Evolutionary conservation across 2,888 invertebrate genomes (phyloP), one percentile per base, ranked within the genome.

Genomic region (Cephus sareptanus): DNA sequence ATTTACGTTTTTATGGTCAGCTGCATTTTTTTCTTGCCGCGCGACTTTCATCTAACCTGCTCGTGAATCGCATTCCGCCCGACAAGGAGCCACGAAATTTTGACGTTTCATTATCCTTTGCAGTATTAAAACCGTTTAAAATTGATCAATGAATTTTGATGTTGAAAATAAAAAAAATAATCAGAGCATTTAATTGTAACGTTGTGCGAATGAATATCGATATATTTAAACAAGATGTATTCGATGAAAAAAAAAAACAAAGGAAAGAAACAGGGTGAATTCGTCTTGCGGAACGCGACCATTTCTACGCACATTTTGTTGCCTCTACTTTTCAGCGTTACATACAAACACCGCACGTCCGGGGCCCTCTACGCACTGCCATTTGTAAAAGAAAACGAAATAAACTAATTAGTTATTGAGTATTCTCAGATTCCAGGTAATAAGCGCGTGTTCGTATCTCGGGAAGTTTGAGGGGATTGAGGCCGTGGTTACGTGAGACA

Each of bases 1-100:
- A 87, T 87, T 87, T 85, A 83, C 80, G 81, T 82, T 83, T 76
- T 74, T 75, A 77, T 78, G 82, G 79, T 82, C 82, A 79, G 81
- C 83, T 84, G 82, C 81, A 83, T 78, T 81, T 77, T 56, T 74
- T 73, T 73, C n/a, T 78, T 70, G 40, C 71, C 74, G 34, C 76
- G 76, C 78, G 75, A 76, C 68, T 31, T 23, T 77, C 75, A 37
- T 77, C 76, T 77, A 34, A 71, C 77, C 76, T 37, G 76, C 75
- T 69, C 37, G 73, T 40, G 77, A 76, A 81, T 79, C 80, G 81
- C 81, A 34, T 74, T 75, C 81, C 85, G 86, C 79, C 78, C 34
- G 78, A 85, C 82, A 82, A 83, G 71, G 23, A 31, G 12, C 56
- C 56, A 56, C 56, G 56, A 56, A 56, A 56, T 56, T 56, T 56